Evolutionary conservation across 2,888 invertebrate genomes (phyloP), one percentile per base, ranked within the genome.

Genomic region (Cheilosia variabilis): DNA sequence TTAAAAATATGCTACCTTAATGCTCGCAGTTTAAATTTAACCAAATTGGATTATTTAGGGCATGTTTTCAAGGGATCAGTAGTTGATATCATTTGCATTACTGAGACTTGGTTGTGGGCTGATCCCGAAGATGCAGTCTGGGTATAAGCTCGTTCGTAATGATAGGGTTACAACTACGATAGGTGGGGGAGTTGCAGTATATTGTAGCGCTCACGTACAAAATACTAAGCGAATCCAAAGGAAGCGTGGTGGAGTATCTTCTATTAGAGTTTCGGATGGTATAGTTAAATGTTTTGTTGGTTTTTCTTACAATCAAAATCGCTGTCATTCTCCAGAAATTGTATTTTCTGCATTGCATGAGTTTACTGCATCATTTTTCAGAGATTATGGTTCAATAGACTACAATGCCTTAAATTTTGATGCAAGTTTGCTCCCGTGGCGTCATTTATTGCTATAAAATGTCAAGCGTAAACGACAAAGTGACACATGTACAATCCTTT

Each of bases 61-160:
- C 6, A 31, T 31, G 2, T 31, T 31, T 43, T 43, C 43, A 31
- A 31, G 31, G 31, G 31, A 0, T 43, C 43, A 1, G 43, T 4
- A 4, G 43, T 13, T 13, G 43, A 43, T 15, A 43, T 43, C 4
- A 43, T 15, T 43, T 43, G 43, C 4, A 43, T 15, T 43, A 13
- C n/a, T 13, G 43, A 43, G n/a, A 15, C n/a, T 43, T 43, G 15
- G n/a, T n/a, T 0, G n/a, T 43, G 13, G 43, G 15, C 13, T 4
- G 43, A 43, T 13, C 43, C 31, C 9, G 31, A 31, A 31, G 31
- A 31, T 31, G 6, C 7, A 0, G 9, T 17, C n/a, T 4, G 57
- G 37, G 17, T 37, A 57, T 57, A 57, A 53, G n/a, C 53, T 57
- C 5, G 19, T 57, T 37, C 57, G 34, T 9, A 57, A 57, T 37